phyloP scores from a whole-genome alignment of 1,140 invertebrate species.

The Drosophila bocqueti region DNA sequence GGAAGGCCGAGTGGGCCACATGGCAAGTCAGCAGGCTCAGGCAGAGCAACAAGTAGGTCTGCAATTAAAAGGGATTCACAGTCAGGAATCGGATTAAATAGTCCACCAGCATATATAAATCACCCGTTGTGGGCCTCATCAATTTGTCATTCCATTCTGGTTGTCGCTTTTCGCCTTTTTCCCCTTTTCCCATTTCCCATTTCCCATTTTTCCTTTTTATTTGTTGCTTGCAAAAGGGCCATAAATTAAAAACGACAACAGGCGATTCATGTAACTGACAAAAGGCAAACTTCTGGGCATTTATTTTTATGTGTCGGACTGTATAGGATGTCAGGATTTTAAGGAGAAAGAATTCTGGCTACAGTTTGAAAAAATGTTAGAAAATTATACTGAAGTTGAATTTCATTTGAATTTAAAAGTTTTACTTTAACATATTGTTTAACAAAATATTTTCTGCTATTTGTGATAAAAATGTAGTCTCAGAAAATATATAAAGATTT shows the following conservation, averaged over 20 bases:
- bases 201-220: slow-evolving; percentile 18
- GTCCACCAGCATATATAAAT: slow-evolving; percentile 41
- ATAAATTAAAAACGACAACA: slow-evolving; percentile 56
- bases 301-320: slow-evolving; percentile 29
- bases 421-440: too few relatives aligned
- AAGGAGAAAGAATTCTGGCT: neutral
- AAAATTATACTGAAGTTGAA: neutral
- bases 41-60: slow-evolving; percentile 76
- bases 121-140: slow-evolving; percentile 53
- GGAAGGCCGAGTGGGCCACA: slow-evolving; percentile 64
- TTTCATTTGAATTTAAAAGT: too few relatives aligned
- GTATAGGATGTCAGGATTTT: slow-evolving; percentile 22
- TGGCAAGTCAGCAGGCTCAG: slow-evolving; percentile 70
- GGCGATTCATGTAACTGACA: slow-evolving; percentile 26
- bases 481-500: too few relatives aligned
- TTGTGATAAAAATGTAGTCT: too few relatives aligned
- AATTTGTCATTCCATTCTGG: slow-evolving; percentile 58
- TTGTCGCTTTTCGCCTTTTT: neutral
- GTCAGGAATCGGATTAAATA: slow-evolving; percentile 23
- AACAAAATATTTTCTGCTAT: too few relatives aligned
- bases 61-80: slow-evolving; percentile 17
- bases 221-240: slow-evolving; percentile 30
- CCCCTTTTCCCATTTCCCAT: neutral
- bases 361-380: neutral
- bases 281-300: slow-evolving; percentile 24